Evolutionary conservation across 1,140 invertebrate genomes (phyloP), one percentile per base, ranked within the genome.

Genomic region (Drosophila tsacasi): DNA sequence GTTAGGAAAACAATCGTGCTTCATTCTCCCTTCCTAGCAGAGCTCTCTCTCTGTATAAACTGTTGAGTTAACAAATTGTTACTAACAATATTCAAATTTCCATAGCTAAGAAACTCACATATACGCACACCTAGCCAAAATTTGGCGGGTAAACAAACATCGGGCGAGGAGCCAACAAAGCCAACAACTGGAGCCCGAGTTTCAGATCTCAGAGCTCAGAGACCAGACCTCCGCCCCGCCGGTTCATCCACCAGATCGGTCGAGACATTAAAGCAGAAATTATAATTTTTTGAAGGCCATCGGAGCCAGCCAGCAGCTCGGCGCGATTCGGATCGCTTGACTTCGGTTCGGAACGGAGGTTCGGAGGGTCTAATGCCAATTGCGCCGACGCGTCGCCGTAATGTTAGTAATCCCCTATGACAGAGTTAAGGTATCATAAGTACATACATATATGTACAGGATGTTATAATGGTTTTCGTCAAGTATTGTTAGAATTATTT

Each of bases 281-380:
- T 89, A 89, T 90, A 89, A 89, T 90, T 81, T 89, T 89, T 84
- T 89, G 85, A 89, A 89, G 84, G 84, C 84, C 84, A 84, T 61
- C 42, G 42, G 35, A 83, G 76, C 79, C 78, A 69, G 21, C 50
- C 47, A 69, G 21, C 50, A 37, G 39, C 30, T 50, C 12, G 55
- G 25, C 66, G 83, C 19, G 65, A 44, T 73, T 73, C 47, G 71
- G 46, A 50, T 37, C 21, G 68, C 37, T 60, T 71, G 50, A 35
- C 39, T 46, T 47, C 30, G 65, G 25, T 6, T 68, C 19, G 39
- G 72, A 65, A 63, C 57, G 63, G n/a, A n/a, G n/a, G 61, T 63
- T 80, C 4, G 52, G 19, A 55, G 52, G 32, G 67, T 83, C 80
- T 89, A 83, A 75, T 89, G 77, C 52, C 79, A 85, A 86, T 86